Evolutionary conservation across 2,113 vertebrate species (phyloP), one percentile per base, ranked within the genome.

Genomic region (Gallinago paraguaiae): DNA sequence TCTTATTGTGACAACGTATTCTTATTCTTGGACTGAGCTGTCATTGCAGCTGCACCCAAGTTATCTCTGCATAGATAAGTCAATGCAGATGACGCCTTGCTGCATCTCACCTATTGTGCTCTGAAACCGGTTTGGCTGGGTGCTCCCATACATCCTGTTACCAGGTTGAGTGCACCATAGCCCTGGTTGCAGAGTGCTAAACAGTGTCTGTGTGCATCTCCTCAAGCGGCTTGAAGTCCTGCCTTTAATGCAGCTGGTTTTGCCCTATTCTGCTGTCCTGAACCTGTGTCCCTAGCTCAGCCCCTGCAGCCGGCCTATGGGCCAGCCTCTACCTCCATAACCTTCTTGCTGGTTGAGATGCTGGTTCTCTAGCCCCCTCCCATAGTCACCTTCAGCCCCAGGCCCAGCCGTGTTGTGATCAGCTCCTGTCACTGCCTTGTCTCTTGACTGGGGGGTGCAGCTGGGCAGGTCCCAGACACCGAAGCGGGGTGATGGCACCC

Each of bases 121-220:
- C 20, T 48, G 20, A 22, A 48, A 48, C 20, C 3, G 46, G 10
- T 48, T 48, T 48, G 46, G 46, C 46, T 23, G 46, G 46, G 46
- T 23, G 46, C 46, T 48, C 20, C 46, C 46, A 48, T 48, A 12
- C 46, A 48, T 24, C 33, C 46, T 53, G 27, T 41, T 48, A 24
- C 4, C 41, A 14, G 35, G 4, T 0, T 9, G 23, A 28, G 23
- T 11, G 48, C 63, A 8, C 5, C 27, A 2, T 2, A 5, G 51
- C 25, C 71, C 46, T 18, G 25, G 30, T 23, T 2, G 53, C 59
- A 54, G 43, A 31, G 6, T 10, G 39, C 23, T 18, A 11, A 41
- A 0, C 3, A 1, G 25, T 22, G 61, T 7, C 35, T 23, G 17
- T 0, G 1, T 31, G 19, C 17, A 0, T 3, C 24, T 27, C 31